Percentiles rank a stretch among this genome's conserved stretches.
Evolutionary conservation across 2,797 vertebrate species (phyloP).

Genomic region (Danio jaintianensis): DNA sequence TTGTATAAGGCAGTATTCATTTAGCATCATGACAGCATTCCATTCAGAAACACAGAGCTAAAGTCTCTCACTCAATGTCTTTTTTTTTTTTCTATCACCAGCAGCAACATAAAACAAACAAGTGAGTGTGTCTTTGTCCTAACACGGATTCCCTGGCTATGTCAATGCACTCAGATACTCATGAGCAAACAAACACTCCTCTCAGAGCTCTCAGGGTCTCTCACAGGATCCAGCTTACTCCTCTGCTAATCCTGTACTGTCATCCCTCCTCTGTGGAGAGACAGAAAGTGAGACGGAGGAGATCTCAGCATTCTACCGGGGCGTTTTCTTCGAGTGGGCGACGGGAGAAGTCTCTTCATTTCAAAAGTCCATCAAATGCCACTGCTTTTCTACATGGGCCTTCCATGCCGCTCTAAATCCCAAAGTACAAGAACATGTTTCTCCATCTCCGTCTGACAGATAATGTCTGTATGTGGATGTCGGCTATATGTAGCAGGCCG

Average conservation of each 20-base stretch:
- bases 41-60: neutral
- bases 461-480: slow-evolving; percentile 62
- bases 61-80: slow-evolving; percentile 1
- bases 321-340: neutral
- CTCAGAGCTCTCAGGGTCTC: slow-evolving; percentile 21
- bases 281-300: slow-evolving; percentile 61
- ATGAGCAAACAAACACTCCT: slow-evolving; percentile 29
- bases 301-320: slow-evolving; percentile 10
- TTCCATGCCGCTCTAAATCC: slow-evolving; percentile 15
- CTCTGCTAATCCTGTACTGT: slow-evolving; percentile 65
- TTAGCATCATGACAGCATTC: neutral
- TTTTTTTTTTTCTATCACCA: slow-evolving; percentile 4
- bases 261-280: slow-evolving; percentile 79
- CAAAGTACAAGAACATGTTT: slow-evolving; percentile 30
- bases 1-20: neutral
- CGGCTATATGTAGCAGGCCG: slow-evolving; percentile 62
- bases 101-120: slow-evolving; percentile 48
- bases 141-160: slow-evolving; percentile 17
- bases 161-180: slow-evolving; percentile 39
- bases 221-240: slow-evolving; percentile 6
- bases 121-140: slow-evolving; percentile 36
- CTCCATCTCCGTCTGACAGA: slow-evolving; percentile 22
- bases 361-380: slow-evolving; percentile 9
- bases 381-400: neutral
- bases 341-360: slow-evolving; percentile 5